phyloP scores from a whole-genome alignment of 2,113 vertebrate species.

The Xenotilapia longispinis region DNA sequence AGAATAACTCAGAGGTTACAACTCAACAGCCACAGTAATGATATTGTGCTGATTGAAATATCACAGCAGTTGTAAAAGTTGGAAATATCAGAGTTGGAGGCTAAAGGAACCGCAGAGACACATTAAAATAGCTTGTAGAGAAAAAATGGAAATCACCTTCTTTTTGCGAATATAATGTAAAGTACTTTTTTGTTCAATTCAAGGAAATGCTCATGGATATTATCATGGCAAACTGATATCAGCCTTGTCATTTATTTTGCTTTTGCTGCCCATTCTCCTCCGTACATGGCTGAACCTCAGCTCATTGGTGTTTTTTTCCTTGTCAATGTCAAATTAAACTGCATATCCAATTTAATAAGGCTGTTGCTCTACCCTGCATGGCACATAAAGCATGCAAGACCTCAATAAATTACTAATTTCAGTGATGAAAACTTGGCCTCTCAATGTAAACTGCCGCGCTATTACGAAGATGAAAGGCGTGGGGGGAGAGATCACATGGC shows the following conservation, averaged over 20 bases:
- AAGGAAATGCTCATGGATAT: not conserved
- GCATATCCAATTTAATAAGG: slow-evolving; percentile 18
- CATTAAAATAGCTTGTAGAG: not conserved
- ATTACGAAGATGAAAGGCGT: slow-evolving; percentile 58
- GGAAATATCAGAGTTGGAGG: not conserved
- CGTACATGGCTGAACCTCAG: not conserved
- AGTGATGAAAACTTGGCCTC: slow-evolving; percentile 34
- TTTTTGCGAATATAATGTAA: not conserved
- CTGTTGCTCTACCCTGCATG: slow-evolving; percentile 19
- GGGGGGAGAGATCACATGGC: slow-evolving; percentile 52
- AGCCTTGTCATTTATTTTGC: not conserved
- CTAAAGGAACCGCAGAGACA: not conserved
- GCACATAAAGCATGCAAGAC: slow-evolving; percentile 28
- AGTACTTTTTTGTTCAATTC: not conserved
- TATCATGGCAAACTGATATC: not conserved
- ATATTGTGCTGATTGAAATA: slow-evolving; percentile 36
- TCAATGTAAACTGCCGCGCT: slow-evolving; percentile 22
- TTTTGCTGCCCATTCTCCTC: not conserved
- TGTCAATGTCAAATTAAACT: slow-evolving; percentile 30
- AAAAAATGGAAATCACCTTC: not conserved
- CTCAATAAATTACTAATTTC: slow-evolving; percentile 25
- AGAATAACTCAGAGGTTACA: slow-evolving; percentile 37
- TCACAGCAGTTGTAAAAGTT: slow-evolving; percentile 4
- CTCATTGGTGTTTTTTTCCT: not conserved
- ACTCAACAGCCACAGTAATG: slow-evolving; percentile 10